Percentiles rank a stretch among this genome's conserved stretches.
Evolutionary conservation across 2,888 invertebrate genomes (phyloP).

Genomic region (Rugalucina vietnamica): DNA sequence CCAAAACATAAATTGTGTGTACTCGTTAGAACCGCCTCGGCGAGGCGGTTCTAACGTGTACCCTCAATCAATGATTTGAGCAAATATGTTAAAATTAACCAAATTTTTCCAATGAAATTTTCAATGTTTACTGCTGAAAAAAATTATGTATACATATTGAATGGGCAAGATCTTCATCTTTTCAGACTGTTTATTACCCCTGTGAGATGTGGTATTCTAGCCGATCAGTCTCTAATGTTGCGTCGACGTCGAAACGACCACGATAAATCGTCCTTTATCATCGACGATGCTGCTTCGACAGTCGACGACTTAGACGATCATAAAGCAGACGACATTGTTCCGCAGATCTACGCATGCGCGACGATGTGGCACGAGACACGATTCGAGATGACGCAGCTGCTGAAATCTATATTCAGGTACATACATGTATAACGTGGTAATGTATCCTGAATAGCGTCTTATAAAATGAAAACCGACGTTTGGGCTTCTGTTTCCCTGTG

Average conservation of each 20-base stretch:
- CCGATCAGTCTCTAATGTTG: constrained; percentile 97
- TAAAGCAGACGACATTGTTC: constrained; percentile 71
- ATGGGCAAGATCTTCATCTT: neutral
- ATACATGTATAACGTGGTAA: too few relatives aligned
- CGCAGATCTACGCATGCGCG: constrained; percentile 82
- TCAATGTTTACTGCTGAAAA: too few relatives aligned
- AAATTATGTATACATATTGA: neutral
- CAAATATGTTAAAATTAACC: too few relatives aligned
- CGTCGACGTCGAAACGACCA: constrained; percentile 96
- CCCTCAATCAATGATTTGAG: too few relatives aligned
- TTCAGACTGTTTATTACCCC: constrained; percentile 93
- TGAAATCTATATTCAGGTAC: constrained; percentile 82
- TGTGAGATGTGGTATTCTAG: constrained; percentile 95
- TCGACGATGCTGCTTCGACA: constrained; percentile 50
- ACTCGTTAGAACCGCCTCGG: too few relatives aligned
- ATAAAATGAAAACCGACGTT: too few relatives aligned
- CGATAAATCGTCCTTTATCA: constrained; percentile 64
- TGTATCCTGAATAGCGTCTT: too few relatives aligned
- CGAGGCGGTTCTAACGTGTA: too few relatives aligned
- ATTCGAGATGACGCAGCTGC: constrained; percentile 81
- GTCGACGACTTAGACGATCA: constrained; percentile 57
- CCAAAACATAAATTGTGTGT: too few relatives aligned
- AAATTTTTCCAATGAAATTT: too few relatives aligned
- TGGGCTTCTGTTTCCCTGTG: too few relatives aligned
- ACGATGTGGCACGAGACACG: constrained; percentile 84